Evolutionary conservation across 1,140 invertebrate genomes (phyloP), one percentile per base, ranked within the genome.

Genomic region (Drosophila tropicalis): DNA sequence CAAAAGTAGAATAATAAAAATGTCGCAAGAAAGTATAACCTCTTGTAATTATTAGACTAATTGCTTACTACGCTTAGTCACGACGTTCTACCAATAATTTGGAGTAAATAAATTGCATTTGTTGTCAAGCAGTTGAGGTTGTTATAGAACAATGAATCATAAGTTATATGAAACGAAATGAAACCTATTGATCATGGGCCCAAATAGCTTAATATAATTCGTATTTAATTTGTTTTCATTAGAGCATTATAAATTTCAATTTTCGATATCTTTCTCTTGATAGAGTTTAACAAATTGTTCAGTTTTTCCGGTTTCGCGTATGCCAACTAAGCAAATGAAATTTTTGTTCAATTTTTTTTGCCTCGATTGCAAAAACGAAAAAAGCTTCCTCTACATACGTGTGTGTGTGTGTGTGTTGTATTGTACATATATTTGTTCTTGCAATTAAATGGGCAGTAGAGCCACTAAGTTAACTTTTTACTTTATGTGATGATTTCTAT

Each of bases 401-500:
- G 3, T 29, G 29, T 29, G 5, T 25, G 25, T 25, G 4, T 29
- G 25, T 29, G 29, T 29, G 1, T 29, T 5, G 29, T 29, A 6
- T 29, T 5, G 29, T 6, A 29, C 5, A 29, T 29, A 62, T 61
- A 57, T 63, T 55, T 87, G 79, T 64, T 25, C 12, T 57, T 57
- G 44, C 62, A 70, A 75, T 83, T 83, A 86, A 79, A 82, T 82
- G 79, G 54, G 56, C 58, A 67, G 15, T 51, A 67, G 41, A 51
- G 4, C 7, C 19, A 22, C 17, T 22, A 39, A 39, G 44, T 6
- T 9, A 17, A 17, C 5, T 9, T 19, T n/a, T 22, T 1, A n/a
- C 15, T 51, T 22, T 12, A 51, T 51, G 10, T 10, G 10, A 7
- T 51, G 2, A 51, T 9, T 51, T 51, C 9, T 7, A 51, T 51